phyloP scores from a whole-genome alignment of 2,113 vertebrate species.

The Rhynchopsitta pachyrhyncha region DNA sequence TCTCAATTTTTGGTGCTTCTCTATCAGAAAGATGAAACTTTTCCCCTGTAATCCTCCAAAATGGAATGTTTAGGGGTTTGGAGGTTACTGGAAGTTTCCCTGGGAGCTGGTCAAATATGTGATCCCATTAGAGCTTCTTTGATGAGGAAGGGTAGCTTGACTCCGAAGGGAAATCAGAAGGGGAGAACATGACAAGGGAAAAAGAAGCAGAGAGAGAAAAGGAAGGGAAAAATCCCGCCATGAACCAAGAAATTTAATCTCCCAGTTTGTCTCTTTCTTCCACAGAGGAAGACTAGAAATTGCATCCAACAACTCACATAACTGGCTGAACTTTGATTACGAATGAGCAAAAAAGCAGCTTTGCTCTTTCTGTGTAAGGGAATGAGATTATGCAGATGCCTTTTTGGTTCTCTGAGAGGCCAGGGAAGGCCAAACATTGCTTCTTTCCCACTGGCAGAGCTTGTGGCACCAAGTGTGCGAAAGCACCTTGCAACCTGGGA shows the following conservation, averaged over 20 bases:
- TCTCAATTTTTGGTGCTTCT: conserved; percentile 63
- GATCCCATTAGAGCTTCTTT: conserved; percentile 67
- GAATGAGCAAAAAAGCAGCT: conserved; percentile 18
- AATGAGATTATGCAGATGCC: background rate
- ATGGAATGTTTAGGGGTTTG: conserved; percentile 57
- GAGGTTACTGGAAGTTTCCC: conserved; percentile 68
- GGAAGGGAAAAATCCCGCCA: conserved; percentile 18
- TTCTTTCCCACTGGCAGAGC: background rate
- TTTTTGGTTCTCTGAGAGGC: background rate
- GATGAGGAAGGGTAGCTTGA: conserved; percentile 59
- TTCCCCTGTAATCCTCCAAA: conserved; percentile 62
- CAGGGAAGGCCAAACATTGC: background rate
- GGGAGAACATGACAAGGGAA: background rate
- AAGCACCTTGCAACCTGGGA: background rate
- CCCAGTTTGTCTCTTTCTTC: conserved; percentile 50
- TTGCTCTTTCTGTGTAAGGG: background rate
- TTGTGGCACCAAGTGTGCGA: rapidly evolving
- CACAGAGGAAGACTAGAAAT: conserved; percentile 58
- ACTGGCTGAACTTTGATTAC: conserved; percentile 35
- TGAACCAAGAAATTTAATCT: conserved; percentile 63
- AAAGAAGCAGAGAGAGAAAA: conserved; percentile 42
- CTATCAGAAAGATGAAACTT: conserved; percentile 63
- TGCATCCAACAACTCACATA: conserved; percentile 54
- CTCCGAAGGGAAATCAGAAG: conserved; percentile 41
- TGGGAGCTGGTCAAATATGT: conserved; percentile 63